Percentiles rank a stretch among this genome's conserved stretches.
Evolutionary conservation across 1,140 invertebrate species (phyloP).

Genomic region (Tenebrio molitor): DNA sequence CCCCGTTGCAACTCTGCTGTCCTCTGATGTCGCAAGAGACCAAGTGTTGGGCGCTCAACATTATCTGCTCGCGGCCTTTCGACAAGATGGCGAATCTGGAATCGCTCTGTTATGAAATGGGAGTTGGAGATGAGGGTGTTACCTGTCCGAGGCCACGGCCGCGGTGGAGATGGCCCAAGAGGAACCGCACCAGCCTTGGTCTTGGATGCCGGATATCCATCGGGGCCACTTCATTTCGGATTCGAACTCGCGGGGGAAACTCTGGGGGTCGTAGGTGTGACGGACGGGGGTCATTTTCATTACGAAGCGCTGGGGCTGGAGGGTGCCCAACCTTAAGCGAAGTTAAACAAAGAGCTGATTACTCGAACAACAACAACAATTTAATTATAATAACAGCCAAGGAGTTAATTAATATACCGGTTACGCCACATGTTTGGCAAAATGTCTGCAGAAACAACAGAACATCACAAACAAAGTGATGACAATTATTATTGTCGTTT

Average conservation of each 20-base stretch:
- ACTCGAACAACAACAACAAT: no score
- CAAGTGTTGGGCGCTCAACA: slow-evolving; percentile 86
- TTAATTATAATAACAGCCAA: no score
- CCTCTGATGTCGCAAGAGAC: slow-evolving; percentile 85
- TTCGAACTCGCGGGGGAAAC: slow-evolving; percentile 81
- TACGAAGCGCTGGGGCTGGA: slow-evolving; percentile 73
- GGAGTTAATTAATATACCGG: no score
- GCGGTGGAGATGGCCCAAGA: slow-evolving; percentile 94
- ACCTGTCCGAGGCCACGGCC: slow-evolving; percentile 83
- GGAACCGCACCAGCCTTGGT: slow-evolving; percentile 93
- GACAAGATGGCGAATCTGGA: slow-evolving; percentile 85
- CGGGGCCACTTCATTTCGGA: slow-evolving; percentile 80
- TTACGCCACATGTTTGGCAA: no score
- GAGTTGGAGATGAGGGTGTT: no score
- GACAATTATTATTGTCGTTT: no score
- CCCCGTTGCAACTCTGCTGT: slow-evolving; percentile 87
- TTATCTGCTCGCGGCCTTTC: slow-evolving; percentile 77
- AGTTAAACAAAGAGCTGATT: no score
- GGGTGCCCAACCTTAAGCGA: slow-evolving; percentile 68
- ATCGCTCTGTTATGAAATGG: no score
- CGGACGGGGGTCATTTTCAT: slow-evolving; percentile 79
- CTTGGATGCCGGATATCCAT: slow-evolving; percentile 79
- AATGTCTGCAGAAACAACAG: no score
- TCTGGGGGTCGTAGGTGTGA: slow-evolving; percentile 71
- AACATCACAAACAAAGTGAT: no score